A percentile compares a stretch with the other conserved stretches of the same genome.
Conservation (phyloP, 2,113 vertebrate genomes). For the Zapus hudsonius region DNA sequence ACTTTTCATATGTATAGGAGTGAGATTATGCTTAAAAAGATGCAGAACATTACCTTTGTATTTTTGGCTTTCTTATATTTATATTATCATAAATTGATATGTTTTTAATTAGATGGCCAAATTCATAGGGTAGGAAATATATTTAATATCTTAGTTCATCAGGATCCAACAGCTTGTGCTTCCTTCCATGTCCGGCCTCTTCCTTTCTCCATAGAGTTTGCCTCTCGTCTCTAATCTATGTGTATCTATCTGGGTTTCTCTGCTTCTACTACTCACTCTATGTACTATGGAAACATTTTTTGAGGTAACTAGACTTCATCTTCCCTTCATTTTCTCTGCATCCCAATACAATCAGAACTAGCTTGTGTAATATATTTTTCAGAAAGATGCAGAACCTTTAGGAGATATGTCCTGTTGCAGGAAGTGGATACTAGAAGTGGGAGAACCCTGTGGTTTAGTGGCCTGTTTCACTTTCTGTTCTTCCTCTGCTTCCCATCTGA, state of each 20-base stretch:
- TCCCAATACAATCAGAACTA: neutral
- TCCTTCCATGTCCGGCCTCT: neutral
- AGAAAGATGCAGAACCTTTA: too few species aligned
- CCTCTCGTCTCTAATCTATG: neutral
- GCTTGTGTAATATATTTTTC: neutral
- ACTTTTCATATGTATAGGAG: slow-evolving; percentile 50
- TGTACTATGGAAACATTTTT: neutral
- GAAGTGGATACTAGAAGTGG: too few species aligned
- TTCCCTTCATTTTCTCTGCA: neutral
- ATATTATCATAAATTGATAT: slow-evolving; percentile 50
- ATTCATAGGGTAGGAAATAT: slow-evolving; percentile 56
- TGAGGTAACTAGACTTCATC: neutral
- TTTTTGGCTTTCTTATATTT: slow-evolving; percentile 55
- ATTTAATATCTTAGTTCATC: slow-evolving; percentile 8
- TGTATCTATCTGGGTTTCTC: neutral
- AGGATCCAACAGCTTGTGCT: neutral
- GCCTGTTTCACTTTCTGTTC: too few species aligned
- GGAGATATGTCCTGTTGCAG: too few species aligned
- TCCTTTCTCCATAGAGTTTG: neutral
- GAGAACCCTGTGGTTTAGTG: too few species aligned
- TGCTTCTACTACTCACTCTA: neutral
- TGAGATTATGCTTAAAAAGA: slow-evolving; percentile 13
- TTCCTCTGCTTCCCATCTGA: too few species aligned
- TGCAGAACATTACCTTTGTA: slow-evolving; percentile 57
- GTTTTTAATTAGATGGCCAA: slow-evolving; percentile 67